Percentiles rank a stretch among this genome's conserved stretches.
Conservation (phyloP, 2,113 vertebrate species). For the Lonchura striata region DNA sequence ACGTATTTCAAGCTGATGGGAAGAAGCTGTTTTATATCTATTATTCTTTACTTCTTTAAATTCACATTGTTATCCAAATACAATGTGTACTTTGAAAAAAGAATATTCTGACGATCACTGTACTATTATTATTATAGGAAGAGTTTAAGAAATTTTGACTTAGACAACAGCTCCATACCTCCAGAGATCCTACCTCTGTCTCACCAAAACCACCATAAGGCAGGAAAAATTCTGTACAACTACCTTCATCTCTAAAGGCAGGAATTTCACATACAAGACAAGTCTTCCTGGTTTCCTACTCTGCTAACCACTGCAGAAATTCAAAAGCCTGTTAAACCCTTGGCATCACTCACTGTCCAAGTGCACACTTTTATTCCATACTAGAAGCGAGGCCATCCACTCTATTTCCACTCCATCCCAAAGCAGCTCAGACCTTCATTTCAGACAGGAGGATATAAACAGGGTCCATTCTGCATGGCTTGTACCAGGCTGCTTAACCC, state of each 20-base stretch:
- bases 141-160: neutral
- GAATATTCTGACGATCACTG: neutral
- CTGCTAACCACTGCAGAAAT: neutral
- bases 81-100: neutral
- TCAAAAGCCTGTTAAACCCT: neutral
- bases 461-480: neutral
- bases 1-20: neutral
- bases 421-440: neutral
- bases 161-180: neutral
- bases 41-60: neutral
- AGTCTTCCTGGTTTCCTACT: neutral
- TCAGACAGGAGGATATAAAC: neutral
- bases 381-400: neutral
- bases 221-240: neutral
- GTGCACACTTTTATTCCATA: neutral
- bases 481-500: neutral
- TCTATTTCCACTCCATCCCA: neutral
- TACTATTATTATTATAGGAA: neutral
- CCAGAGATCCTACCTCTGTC: neutral
- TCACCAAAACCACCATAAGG: neutral
- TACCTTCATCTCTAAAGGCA: neutral
- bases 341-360: neutral
- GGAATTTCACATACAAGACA: rapidly evolving
- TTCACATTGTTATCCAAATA: neutral
- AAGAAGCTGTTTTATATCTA: neutral